Base-by-base conservation (phyloP, 2,113 vertebrate genomes). In the Mohoua ochrocephala region DNA sequence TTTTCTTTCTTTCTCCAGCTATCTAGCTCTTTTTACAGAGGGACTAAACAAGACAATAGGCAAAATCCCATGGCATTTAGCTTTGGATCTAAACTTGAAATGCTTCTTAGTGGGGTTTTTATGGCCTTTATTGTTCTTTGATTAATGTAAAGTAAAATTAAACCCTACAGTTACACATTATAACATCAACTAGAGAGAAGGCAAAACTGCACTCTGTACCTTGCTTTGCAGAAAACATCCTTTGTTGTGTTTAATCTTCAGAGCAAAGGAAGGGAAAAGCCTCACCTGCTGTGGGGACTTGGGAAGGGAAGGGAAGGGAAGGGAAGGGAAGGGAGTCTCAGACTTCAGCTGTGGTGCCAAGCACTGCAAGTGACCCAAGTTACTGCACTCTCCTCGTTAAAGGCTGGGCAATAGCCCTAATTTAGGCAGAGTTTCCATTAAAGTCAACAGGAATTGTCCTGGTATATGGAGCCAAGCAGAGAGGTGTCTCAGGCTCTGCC, bases 1-100 rank as follows among this genome's bases (percentile, higher is more conserved):
- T 99, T 99, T 98, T 98, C 98, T 98, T 98, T 98, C 98, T 98
- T 98, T 98, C 98, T 98, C 68, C 31, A 63, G 96, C 97, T 96
- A 93, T 97, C 97, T 95, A 91, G 95, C 95, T 97, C 98, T 97
- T 98, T 98, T 98, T 98, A 67, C 94, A 69, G 93, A 94, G 68
- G 81, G 91, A 93, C 86, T 44, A 74, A 91, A 73, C 91, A 89
- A 97, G 97, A 98, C 98, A 98, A 98, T 98, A 89, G 97, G 84
- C 79, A 93, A 95, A 95, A 95, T 95, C 97, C 97, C 97, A 76
- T 82, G 95, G 97, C 76, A 95, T 97, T 98, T 71, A 74, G 97
- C 97, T 74, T 77, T 93, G 97, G 97, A 92, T 97, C 95, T 96
- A 91, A 91, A 95, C 97, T 97, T 93, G 88, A 97, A 98, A 97